Base-by-base conservation (phyloP, 2,888 invertebrate species). In the Perithous albicinctus region DNA sequence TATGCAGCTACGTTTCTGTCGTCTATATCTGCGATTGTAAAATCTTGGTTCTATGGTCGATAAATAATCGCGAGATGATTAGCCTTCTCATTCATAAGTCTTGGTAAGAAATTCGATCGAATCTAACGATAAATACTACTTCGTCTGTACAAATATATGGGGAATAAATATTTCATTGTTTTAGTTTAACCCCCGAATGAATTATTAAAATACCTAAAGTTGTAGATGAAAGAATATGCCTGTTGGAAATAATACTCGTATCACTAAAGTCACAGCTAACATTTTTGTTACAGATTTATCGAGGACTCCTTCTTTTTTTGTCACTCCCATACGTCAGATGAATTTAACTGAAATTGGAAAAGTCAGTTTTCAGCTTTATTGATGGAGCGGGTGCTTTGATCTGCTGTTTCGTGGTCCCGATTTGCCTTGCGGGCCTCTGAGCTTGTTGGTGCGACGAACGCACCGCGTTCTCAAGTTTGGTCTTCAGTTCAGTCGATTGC, bases 281-380 rank as follows among this genome's bases (percentile, higher is more conserved):
- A 78, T 72, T 76, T 70, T 70, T 23, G 7, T 59, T 59, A 43
- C 69, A 23, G 1, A 15, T 41, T 74, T 63, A 41, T 54, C 67
- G 66, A 54, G 41, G 43, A 73, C 51, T 12, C 35, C 1, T 26
- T 18, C 8, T 32, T 59, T 15, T 12, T 6, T 38, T 61, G 4
- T 43, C 12, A 10, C 23, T 15, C 43, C n/a, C 56, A 23, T 32
- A 51, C 2, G 15, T 38, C 5, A 10, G 18, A 3, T 1, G 23
- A 20, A 74, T 72, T 93, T 95, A 96, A 89, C 96, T 95, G 90
- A 98, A 99, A 93, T 98, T 98, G 89, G 98, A 98, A 93, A 98
- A 99, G 93, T 98, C 97, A 1, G 98, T 98, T 94, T 98, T 98
- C 86, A 98, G 94, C 93, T 98, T 97, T 90, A 98, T 98, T 69